Conservation (phyloP, 1,140 invertebrate species). For the Lordiphosa clarofinis region DNA sequence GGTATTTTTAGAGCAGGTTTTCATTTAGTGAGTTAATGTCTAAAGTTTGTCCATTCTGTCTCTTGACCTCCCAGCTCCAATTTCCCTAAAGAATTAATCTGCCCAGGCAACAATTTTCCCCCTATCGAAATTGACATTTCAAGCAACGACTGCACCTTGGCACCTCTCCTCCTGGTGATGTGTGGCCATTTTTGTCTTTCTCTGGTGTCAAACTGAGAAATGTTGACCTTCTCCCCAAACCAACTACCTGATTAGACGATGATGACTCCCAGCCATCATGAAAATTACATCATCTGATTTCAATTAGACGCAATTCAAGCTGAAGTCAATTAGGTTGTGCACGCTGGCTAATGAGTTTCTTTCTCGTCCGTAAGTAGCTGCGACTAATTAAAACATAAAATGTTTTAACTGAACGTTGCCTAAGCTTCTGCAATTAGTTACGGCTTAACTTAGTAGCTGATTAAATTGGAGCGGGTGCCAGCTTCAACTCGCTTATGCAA, state of each 20-base stretch:
- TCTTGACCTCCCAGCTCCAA: no score
- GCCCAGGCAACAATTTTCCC: no score
- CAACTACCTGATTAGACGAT: slow-evolving; percentile 16
- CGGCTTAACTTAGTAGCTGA: slow-evolving; percentile 31
- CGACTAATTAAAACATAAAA: slow-evolving; percentile 54
- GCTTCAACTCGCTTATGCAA: slow-evolving; percentile 22
- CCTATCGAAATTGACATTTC: no score
- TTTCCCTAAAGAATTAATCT: no score
- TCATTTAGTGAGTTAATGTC: no score
- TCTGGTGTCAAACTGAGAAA: slow-evolving; percentile 2
- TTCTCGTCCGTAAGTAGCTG: slow-evolving; percentile 2
- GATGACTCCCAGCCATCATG: slow-evolving; percentile 15
- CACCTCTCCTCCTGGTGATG: neutral
- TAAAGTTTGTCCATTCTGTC: no score
- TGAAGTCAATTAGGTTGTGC: slow-evolving; percentile 26
- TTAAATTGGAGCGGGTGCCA: slow-evolving; percentile 47
- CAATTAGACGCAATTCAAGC: slow-evolving; percentile 40
- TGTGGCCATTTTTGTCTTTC: neutral
- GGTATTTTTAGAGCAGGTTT: no score
- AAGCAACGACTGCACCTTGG: neutral
- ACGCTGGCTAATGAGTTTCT: slow-evolving; percentile 38
- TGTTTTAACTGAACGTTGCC: slow-evolving; percentile 20
- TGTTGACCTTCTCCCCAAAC: slow-evolving; percentile 7
- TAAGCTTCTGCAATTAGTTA: slow-evolving; percentile 24
- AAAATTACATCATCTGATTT: slow-evolving; percentile 39